Evolutionary conservation across 2,888 invertebrate species (phyloP).

Genomic region (Cryptus armator): DNA sequence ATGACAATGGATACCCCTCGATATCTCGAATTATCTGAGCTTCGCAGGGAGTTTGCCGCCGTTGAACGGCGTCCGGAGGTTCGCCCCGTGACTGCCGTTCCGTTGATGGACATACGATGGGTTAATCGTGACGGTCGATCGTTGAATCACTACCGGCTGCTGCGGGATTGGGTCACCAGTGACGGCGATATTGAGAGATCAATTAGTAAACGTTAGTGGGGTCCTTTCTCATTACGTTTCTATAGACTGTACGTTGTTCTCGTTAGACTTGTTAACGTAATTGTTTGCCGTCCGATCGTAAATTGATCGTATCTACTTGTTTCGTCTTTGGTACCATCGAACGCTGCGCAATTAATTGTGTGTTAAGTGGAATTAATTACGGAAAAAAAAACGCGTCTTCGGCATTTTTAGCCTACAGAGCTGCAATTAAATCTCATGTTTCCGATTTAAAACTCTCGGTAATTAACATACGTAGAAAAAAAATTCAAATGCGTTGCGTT

Average conservation of each 20-base stretch:
- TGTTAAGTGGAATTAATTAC: no score
- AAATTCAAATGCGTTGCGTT: no score
- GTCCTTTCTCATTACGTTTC: background rate
- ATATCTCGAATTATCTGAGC: conserved; percentile 14
- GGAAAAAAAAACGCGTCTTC: no score
- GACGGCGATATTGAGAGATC: conserved; percentile 4
- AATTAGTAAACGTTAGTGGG: background rate
- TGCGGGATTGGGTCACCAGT: background rate
- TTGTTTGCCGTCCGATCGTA: background rate
- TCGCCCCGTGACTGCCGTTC: background rate
- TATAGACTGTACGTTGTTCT: background rate
- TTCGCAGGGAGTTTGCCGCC: background rate
- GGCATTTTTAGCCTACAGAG: no score
- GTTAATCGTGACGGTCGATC: conserved; percentile 31
- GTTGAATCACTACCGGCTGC: background rate
- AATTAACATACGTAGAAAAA: no score
- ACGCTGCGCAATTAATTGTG: no score
- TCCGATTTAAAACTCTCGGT: no score
- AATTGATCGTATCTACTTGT: no score
- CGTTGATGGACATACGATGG: conserved; percentile 40
- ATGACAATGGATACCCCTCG: conserved; percentile 31
- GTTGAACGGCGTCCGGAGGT: conserved; percentile 2
- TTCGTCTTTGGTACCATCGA: no score
- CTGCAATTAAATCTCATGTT: no score
- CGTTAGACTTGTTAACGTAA: background rate